Percentiles rank a stretch among this genome's conserved stretches.
phyloP scores from a whole-genome alignment of 2,888 invertebrate species.

The Philhelius pedissequus region DNA sequence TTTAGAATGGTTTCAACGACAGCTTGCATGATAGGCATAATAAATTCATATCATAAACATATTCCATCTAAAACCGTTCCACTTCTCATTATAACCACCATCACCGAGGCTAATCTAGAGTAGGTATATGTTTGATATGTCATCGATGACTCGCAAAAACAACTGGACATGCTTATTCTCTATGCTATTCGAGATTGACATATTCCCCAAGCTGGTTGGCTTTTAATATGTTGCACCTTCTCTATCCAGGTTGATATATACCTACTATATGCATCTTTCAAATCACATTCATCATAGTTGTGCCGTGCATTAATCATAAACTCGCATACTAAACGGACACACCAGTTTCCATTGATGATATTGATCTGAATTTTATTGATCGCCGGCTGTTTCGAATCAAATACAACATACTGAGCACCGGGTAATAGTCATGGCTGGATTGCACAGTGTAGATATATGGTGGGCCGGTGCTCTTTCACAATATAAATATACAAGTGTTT shows the following conservation, averaged over 20 bases:
- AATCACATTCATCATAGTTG: constrained; percentile 46
- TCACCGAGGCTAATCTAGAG: background rate
- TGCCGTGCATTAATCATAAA: constrained; percentile 55
- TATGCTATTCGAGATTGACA: constrained; percentile 9
- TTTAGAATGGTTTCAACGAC: too few species aligned
- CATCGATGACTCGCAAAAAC: constrained; percentile 50
- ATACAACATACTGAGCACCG: background rate
- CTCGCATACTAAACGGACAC: constrained; percentile 54
- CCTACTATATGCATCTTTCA: constrained; percentile 48
- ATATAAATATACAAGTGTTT: too few species aligned
- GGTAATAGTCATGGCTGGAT: background rate
- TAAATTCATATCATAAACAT: constrained; percentile 49
- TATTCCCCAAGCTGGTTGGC: background rate
- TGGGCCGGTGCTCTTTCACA: background rate
- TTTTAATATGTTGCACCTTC: background rate
- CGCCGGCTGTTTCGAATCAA: constrained; percentile 27
- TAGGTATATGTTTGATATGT: constrained; percentile 41
- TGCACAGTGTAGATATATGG: background rate
- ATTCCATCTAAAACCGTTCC: constrained; percentile 28
- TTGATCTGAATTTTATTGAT: constrained; percentile 69
- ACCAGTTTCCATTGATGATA: constrained; percentile 58
- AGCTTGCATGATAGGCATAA: too few species aligned
- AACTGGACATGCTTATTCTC: constrained; percentile 14
- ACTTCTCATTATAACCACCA: constrained; percentile 13
- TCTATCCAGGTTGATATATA: background rate